Percentiles rank a stretch among this genome's conserved stretches.
Conservation (phyloP, 2,888 invertebrate genomes). For the Drosophila parthenogenetica region DNA sequence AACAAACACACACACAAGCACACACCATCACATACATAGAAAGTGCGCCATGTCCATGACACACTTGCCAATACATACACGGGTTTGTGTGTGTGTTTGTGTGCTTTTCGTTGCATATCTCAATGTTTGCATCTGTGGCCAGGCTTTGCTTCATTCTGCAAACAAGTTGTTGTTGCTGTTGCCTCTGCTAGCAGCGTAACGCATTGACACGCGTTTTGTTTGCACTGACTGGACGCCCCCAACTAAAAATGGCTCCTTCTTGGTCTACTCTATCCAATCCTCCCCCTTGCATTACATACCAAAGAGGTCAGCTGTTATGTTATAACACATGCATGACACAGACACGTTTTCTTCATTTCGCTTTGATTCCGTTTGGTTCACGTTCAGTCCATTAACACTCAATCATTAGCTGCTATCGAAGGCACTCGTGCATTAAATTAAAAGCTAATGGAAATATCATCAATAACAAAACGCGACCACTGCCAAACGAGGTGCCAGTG, state of each 20-base stretch:
- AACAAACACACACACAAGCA: constrained; percentile 32
- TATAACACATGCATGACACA: constrained; percentile 39
- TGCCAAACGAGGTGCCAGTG: constrained; percentile 28
- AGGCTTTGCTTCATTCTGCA: constrained; percentile 45
- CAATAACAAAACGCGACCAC: constrained; percentile 65
- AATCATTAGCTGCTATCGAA: constrained; percentile 66
- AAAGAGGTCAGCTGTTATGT: constrained; percentile 63
- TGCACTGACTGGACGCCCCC: constrained; percentile 50
- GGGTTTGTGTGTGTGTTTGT: constrained; percentile 39
- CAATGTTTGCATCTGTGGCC: constrained; percentile 74
- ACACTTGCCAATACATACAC: constrained; percentile 58
- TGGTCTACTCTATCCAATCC: background rate
- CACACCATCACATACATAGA: constrained; percentile 22
- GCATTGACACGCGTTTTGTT: constrained; percentile 74
- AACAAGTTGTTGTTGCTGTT: constrained; percentile 50
- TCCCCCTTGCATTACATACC: constrained; percentile 14
- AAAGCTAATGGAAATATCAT: constrained; percentile 64
- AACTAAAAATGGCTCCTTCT: background rate
- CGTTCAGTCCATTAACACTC: constrained; percentile 74
- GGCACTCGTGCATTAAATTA: constrained; percentile 77
- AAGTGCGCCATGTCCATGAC: constrained; percentile 72
- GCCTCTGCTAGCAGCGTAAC: constrained; percentile 37
- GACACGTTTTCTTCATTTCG: constrained; percentile 25
- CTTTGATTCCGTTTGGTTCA: constrained; percentile 57
- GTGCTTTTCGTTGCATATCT: constrained; percentile 71